Evolutionary conservation across 2,113 vertebrate genomes (phyloP).

Genomic region (Silurus meridionalis): DNA sequence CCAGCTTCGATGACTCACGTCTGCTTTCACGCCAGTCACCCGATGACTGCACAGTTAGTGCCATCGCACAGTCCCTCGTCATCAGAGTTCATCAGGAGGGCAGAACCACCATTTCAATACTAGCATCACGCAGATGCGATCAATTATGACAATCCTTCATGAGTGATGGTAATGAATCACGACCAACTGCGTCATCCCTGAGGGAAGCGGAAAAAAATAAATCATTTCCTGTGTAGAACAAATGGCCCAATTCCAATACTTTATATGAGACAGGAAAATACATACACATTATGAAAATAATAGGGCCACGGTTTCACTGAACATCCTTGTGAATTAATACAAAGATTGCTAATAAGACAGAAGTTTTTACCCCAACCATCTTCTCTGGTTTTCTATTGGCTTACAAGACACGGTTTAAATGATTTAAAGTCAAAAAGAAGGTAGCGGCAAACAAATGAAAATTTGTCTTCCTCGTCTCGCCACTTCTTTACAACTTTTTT

Average conservation of each 20-base stretch:
- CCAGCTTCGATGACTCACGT: not conserved
- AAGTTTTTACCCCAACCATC: not conserved
- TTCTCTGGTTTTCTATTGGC: not conserved
- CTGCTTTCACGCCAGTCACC: not conserved
- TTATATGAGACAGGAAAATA: not conserved
- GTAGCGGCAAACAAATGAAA: not conserved
- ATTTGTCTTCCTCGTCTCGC: not conserved
- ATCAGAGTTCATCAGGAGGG: slow-evolving; percentile 1
- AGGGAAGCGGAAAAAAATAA: not conserved
- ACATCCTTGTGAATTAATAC: not conserved
- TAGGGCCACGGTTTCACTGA: too few relatives aligned
- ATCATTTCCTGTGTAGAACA: slow-evolving; percentile 18
- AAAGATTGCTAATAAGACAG: not conserved
- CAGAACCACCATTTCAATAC: slow-evolving; percentile 1
- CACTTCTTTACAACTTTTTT: too few relatives aligned
- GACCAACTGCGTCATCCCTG: slow-evolving; percentile 22
- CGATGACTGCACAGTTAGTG: not conserved
- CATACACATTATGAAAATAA: not conserved
- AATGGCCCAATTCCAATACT: slow-evolving; percentile 7
- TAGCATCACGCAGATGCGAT: slow-evolving; percentile 10
- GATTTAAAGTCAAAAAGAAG: not conserved
- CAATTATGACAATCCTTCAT: not conserved
- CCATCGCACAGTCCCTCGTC: not conserved
- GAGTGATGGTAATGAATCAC: not conserved
- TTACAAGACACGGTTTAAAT: not conserved